Base-by-base conservation (phyloP, 2,113 vertebrate genomes). In the Trematomus loennbergii region DNA sequence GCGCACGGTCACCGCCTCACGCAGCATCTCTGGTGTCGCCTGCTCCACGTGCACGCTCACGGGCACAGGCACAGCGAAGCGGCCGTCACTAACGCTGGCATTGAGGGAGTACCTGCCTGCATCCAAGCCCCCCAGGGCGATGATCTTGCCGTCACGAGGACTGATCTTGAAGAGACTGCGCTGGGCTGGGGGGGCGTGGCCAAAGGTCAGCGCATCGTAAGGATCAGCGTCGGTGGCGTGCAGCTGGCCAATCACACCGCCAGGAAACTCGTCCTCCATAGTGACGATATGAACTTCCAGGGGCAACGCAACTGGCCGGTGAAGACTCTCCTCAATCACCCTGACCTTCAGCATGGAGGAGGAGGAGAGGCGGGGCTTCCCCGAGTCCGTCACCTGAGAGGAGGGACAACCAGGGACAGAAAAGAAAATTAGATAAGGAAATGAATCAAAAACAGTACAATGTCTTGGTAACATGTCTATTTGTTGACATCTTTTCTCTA, bases 181-280 rank as follows among this genome's bases (percentile, higher is more conserved):
- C 84, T 99, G 98, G 70, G 86, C 87, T 55, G 97, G 96, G 0
- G 97, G 96, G 33, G 96, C 96, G 15, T 99, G 95, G 0, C 95
- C 95, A 12, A 97, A 99, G 0, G 96, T 97, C 82, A 99, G 96
- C 4, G 96, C 96, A 0, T 99, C 98, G 0, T 99, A 98, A n/a
- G 97, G 93, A 62, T 99, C 98, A 66, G 97, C 97, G 82, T 99
- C 98, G 0, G 97, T 98, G 71, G 98, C 98, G 0, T 99, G 98
- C 45, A 99, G 96, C 88, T 98, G 97, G 49, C 98, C 98, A 55
- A 99, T 99, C 33, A 99, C 97, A 5, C 98, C 98, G 0, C 98
- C 98, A 0, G 98, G 97, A 88, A 99, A 99, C 92, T 99, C 97
- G 0, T 99, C 98, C 91, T 99, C 98, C 97, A 99, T 97, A 20